phyloP scores from a whole-genome alignment of 2,113 vertebrate genomes.

The Aegotheles bennettii region DNA sequence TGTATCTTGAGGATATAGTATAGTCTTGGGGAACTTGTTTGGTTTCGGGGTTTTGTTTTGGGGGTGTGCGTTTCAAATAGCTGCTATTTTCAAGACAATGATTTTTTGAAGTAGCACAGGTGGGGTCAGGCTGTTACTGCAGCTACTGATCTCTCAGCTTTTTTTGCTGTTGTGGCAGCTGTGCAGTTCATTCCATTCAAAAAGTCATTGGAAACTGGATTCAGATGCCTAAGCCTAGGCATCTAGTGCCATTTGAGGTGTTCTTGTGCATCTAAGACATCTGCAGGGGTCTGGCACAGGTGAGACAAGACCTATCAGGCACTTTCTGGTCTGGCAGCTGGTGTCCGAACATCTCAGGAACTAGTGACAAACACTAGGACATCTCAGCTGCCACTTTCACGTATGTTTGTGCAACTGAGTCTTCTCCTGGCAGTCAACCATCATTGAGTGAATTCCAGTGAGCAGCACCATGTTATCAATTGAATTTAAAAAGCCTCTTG shows the following conservation, averaged over 20 bases:
- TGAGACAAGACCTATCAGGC: neutral
- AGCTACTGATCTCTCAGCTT: neutral
- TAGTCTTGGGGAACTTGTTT: neutral
- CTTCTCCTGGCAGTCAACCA: neutral
- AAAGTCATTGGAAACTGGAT: neutral
- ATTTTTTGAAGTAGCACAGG: neutral
- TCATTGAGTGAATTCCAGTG: neutral
- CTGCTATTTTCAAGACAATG: neutral
- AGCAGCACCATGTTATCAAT: neutral
- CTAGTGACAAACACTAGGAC: accelerated
- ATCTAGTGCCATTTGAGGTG: neutral
- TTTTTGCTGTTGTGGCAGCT: neutral
- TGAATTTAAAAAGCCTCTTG: neutral
- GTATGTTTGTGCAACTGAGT: neutral
- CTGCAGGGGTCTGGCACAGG: neutral
- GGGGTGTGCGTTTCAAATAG: neutral
- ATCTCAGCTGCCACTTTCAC: neutral
- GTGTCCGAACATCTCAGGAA: neutral
- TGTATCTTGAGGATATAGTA: neutral
- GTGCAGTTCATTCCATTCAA: neutral
- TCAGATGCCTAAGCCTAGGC: neutral
- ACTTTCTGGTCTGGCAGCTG: neutral
- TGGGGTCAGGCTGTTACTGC: neutral
- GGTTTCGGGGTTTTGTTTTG: neutral
- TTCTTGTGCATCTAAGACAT: neutral